Evolutionary conservation across 2,113 vertebrate species (phyloP).

Genomic region (Ptilonorhynchus violaceus): DNA sequence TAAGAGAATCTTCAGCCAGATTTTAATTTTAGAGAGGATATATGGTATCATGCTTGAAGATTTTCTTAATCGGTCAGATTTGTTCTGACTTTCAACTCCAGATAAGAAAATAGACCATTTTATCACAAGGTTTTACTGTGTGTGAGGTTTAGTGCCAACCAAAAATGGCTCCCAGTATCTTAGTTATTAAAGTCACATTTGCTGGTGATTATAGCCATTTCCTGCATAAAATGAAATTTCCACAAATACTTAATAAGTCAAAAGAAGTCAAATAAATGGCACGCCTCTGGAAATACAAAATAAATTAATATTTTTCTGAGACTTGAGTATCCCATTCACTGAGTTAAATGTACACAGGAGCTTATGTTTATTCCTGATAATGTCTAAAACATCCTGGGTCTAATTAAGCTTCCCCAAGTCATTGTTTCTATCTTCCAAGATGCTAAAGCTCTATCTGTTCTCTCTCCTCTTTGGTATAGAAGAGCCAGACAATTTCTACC

Average conservation of each 20-base stretch:
- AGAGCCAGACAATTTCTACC: background rate
- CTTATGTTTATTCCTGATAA: conserved; percentile 18
- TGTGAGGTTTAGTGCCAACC: conserved; percentile 39
- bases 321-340: background rate
- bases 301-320: conserved; percentile 38
- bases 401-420: background rate
- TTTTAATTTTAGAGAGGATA: conserved; percentile 70
- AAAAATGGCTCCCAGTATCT: conserved; percentile 56
- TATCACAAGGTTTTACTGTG: conserved; percentile 48
- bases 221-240: conserved; percentile 70
- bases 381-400: background rate
- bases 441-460: background rate
- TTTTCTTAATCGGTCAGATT: conserved; percentile 66
- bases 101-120: conserved; percentile 62
- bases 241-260: conserved; percentile 60
- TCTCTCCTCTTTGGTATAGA: background rate
- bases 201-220: conserved; percentile 63
- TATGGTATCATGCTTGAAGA: conserved; percentile 52
- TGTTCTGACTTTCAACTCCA: conserved; percentile 69
- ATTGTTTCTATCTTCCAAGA: background rate
- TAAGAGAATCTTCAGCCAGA: conserved; percentile 20
- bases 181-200: conserved; percentile 72
- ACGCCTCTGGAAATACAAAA: conserved; percentile 38
- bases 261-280: conserved; percentile 45
- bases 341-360: background rate